A percentile compares a stretch with the other conserved stretches of the same genome.
These are phyloP conservation scores for Leiothrix lutea DNA, from an alignment of 2,113 vertebrate genomes.

Conservation along the genomic window DNA sequence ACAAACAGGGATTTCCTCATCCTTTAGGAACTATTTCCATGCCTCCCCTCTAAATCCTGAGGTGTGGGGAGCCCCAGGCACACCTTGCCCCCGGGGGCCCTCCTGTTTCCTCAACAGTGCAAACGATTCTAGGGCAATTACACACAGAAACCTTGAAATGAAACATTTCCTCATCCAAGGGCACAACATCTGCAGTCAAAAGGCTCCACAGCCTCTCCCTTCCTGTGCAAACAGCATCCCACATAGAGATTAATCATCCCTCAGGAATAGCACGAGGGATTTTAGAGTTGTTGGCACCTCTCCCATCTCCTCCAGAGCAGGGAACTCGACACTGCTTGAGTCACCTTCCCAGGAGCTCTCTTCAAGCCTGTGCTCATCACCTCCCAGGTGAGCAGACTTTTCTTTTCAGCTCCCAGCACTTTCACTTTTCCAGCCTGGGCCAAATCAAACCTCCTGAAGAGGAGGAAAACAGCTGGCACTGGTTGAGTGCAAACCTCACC, in stretches of 20 bases:
- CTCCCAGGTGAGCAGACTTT: not conserved
- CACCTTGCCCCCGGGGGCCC: not conserved
- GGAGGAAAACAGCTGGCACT: not conserved
- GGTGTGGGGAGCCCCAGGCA: not conserved
- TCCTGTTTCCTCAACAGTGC: not conserved
- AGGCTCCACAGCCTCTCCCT: conserved; percentile 1
- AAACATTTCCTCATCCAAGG: not conserved
- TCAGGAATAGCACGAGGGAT: not conserved
- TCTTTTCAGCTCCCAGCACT: not conserved
- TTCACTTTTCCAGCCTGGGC: not conserved
- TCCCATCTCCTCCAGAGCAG: not conserved
- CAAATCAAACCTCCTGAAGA: not conserved
- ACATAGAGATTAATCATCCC: not conserved
- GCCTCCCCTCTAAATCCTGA: not conserved
- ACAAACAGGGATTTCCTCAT: not conserved
- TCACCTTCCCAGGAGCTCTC: conserved; percentile 9
- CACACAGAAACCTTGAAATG: not conserved
- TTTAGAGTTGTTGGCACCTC: not conserved
- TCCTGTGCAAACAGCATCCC: conserved; percentile 6
- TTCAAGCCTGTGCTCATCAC: not conserved
- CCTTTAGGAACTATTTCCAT: not conserved
- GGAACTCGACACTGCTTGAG: not conserved
- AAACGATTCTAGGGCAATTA: not conserved
- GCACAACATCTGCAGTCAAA: not conserved
- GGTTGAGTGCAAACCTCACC: not conserved